phyloP scores from a whole-genome alignment of 2,113 vertebrate species.

The Phaethornis superciliosus region DNA sequence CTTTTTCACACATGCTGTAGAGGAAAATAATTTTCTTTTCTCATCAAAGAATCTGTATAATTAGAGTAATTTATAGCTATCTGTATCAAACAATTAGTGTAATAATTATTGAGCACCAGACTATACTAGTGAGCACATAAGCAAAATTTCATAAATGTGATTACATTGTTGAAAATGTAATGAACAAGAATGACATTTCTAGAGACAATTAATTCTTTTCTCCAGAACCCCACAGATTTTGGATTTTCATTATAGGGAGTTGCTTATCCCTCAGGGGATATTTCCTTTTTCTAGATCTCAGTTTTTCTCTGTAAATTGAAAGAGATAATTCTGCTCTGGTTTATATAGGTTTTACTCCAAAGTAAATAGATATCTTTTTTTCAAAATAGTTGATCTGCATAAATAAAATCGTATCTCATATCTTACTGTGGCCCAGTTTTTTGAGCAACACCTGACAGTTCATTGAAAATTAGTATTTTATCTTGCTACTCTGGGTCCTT shows the following conservation, averaged over 20 bases:
- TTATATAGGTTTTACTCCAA: neutral
- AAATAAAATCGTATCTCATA: neutral
- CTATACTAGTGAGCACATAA: slow-evolving; percentile 45
- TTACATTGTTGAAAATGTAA: slow-evolving; percentile 69
- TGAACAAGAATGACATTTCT: slow-evolving; percentile 63
- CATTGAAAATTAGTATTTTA: neutral
- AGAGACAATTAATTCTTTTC: slow-evolving; percentile 61
- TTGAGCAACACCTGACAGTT: neutral
- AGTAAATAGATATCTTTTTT: neutral
- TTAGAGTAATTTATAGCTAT: slow-evolving; percentile 63
- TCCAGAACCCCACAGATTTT: slow-evolving; percentile 50
- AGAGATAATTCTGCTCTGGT: neutral
- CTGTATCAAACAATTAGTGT: slow-evolving; percentile 62
- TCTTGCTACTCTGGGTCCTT: neutral
- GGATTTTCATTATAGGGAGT: slow-evolving; percentile 79
- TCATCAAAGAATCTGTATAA: slow-evolving; percentile 71
- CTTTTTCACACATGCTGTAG: slow-evolving; percentile 39
- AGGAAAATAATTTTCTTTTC: slow-evolving; percentile 72
- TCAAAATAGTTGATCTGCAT: neutral
- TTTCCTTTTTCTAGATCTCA: slow-evolving; percentile 38
- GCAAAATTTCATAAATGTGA: slow-evolving; percentile 67
- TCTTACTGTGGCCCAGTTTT: neutral
- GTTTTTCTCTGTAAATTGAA: slow-evolving; percentile 38
- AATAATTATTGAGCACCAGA: slow-evolving; percentile 70
- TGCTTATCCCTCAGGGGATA: slow-evolving; percentile 46